phyloP scores from a whole-genome alignment of 2,888 invertebrate species.

The Drosophila niveifrons region DNA sequence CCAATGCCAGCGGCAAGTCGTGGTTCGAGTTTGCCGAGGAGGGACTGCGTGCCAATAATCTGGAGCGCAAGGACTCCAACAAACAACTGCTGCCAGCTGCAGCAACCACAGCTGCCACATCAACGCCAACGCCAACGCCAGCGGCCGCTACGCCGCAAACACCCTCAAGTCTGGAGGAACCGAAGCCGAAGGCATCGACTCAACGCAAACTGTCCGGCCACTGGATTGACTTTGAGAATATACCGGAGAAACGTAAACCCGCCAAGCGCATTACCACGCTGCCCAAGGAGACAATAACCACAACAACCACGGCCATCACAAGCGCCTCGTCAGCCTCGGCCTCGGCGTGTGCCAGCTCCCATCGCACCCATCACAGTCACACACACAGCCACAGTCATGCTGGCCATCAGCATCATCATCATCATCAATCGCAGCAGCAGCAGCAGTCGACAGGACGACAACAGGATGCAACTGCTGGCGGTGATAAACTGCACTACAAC shows the following conservation, averaged over 20 bases:
- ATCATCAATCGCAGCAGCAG: constrained; percentile 51
- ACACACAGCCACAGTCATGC: constrained; percentile 6
- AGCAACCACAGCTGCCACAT: constrained; percentile 5
- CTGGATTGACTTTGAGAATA: constrained; percentile 95
- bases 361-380: constrained; percentile 37
- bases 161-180: constrained; percentile 48
- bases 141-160: constrained; percentile 6
- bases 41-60: constrained; percentile 86
- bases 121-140: not conserved
- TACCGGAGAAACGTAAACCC: constrained; percentile 92
- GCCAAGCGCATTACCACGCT: constrained; percentile 94
- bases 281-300: constrained; percentile 86
- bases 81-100: constrained; percentile 72
- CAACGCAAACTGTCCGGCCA: constrained; percentile 86
- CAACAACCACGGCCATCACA: constrained; percentile 47
- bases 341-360: constrained; percentile 33
- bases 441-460: constrained; percentile 27
- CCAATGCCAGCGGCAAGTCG: constrained; percentile 86
- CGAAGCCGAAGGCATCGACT: constrained; percentile 67
- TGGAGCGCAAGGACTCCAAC: constrained; percentile 82
- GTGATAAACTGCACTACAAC: constrained; percentile 87
- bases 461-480: constrained; percentile 4
- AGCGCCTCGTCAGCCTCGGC: constrained; percentile 38
- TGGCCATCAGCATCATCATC: constrained; percentile 41
- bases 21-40: constrained; percentile 89